phyloP scores from a whole-genome alignment of 2,113 vertebrate genomes.

The Anolis sagrei region DNA sequence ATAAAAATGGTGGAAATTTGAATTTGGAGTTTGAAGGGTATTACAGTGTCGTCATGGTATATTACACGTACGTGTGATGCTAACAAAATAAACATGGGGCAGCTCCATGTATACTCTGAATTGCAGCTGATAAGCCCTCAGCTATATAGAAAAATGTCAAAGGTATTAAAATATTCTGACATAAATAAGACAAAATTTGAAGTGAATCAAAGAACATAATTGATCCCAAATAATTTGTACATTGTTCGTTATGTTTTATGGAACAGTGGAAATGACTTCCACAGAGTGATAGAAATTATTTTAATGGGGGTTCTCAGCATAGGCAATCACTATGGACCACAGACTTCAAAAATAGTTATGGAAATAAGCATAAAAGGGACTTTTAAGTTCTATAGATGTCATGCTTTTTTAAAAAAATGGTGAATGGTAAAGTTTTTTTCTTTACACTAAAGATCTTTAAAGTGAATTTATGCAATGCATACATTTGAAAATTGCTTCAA shows the following conservation, averaged over 20 bases:
- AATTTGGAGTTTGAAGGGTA: too few species aligned
- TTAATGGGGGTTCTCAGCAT: slow-evolving; percentile 16
- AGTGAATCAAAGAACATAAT: background rate
- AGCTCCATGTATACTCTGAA: too few species aligned
- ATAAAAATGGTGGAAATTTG: too few species aligned
- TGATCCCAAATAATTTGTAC: slow-evolving; percentile 17
- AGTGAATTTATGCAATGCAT: background rate
- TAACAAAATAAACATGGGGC: too few species aligned
- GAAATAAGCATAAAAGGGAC: slow-evolving; percentile 24
- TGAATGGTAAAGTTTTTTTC: background rate
- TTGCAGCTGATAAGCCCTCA: too few species aligned
- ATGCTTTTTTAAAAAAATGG: background rate
- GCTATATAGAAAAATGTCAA: background rate
- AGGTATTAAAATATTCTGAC: background rate
- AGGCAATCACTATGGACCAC: slow-evolving; percentile 1
- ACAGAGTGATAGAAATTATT: slow-evolving; percentile 23
- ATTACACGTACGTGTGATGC: too few species aligned
- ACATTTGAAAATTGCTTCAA: background rate
- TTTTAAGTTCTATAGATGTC: background rate
- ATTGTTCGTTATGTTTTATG: slow-evolving; percentile 9
- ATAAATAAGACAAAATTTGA: slow-evolving; percentile 9
- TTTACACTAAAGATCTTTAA: slow-evolving; percentile 18
- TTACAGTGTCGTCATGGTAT: too few species aligned
- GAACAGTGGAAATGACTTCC: slow-evolving; percentile 23
- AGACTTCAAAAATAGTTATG: background rate